Evolutionary conservation across 2,113 vertebrate species (phyloP).

Genomic region (Pagrus major): DNA sequence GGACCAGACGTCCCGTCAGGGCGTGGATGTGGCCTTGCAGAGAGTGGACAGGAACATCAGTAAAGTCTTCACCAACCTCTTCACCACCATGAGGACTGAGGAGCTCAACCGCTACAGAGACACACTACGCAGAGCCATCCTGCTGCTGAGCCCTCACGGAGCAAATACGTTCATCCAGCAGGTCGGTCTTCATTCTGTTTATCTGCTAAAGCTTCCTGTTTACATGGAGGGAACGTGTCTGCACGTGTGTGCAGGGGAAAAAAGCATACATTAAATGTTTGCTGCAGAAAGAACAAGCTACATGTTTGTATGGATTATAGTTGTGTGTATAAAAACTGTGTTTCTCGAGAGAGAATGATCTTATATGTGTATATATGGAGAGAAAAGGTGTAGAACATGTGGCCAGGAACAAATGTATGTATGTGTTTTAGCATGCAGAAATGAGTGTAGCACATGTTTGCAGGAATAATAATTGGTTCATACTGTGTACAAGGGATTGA

Average conservation of each 20-base stretch:
- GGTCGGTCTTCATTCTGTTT: conserved; percentile 82
- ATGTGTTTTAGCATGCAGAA: background rate
- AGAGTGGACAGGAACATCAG: conserved; percentile 97
- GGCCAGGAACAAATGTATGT: background rate
- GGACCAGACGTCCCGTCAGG: conserved; percentile 93
- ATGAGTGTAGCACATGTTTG: no score
- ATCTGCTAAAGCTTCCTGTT: rapidly evolving
- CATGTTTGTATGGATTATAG: background rate
- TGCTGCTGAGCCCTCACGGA: conserved; percentile 93
- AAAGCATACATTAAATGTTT: no score
- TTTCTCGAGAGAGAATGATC: background rate
- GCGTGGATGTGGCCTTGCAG: conserved; percentile 95
- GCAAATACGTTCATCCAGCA: conserved; percentile 96
- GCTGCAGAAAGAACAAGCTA: background rate
- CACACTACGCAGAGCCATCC: conserved; percentile 92
- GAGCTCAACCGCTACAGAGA: conserved; percentile 97
- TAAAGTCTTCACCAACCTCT: conserved; percentile 94
- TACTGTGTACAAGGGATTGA: no score
- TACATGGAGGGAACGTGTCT: background rate
- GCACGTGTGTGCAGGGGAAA: background rate
- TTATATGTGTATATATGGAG: background rate
- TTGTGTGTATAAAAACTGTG: background rate
- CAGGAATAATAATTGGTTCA: background rate
- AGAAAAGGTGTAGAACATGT: background rate
- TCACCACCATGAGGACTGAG: conserved; percentile 96